A percentile compares a stretch with the other conserved stretches of the same genome.
These are phyloP conservation scores for Dynastes tityus DNA, from an alignment of 2,888 invertebrate species.

Conservation along the genomic window DNA sequence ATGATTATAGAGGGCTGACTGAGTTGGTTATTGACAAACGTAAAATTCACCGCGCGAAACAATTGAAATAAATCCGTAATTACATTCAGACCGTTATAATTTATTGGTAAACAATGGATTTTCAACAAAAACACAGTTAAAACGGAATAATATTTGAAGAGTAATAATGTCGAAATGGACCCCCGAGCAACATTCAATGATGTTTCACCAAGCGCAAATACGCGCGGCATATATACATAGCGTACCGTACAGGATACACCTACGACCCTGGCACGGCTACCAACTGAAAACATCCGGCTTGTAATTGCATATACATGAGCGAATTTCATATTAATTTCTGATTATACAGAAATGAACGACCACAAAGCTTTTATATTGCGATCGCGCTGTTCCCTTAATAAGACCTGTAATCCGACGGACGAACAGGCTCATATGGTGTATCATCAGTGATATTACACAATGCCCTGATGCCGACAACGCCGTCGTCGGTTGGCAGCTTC, in stretches of 20 bases:
- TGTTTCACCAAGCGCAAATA: conserved; percentile 55
- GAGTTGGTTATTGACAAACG: conserved; percentile 13
- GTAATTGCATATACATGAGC: conserved; percentile 72
- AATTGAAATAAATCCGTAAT: conserved; percentile 48
- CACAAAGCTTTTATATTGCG: conserved; percentile 72
- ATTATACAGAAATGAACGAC: conserved; percentile 71
- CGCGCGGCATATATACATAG: background rate
- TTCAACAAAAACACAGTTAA: conserved; percentile 48
- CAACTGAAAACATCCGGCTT: conserved; percentile 54
- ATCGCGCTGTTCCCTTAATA: conserved; percentile 68
- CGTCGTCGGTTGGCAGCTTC: conserved; percentile 56
- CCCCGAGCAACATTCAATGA: conserved; percentile 60
- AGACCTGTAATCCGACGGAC: conserved; percentile 68
- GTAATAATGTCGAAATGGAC: conserved; percentile 55
- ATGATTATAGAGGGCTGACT: no score
- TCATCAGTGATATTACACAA: conserved; percentile 67
- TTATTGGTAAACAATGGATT: conserved; percentile 52
- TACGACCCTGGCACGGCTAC: conserved; percentile 33
- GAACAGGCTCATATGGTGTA: conserved; percentile 64
- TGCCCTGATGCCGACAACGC: conserved; percentile 55
- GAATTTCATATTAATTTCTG: conserved; percentile 73
- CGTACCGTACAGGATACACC: conserved; percentile 33
- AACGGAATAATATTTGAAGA: conserved; percentile 54
- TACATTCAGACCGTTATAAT: conserved; percentile 44
- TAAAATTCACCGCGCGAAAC: conserved; percentile 12